These are phyloP conservation scores for Rotaria sp. DNA, from an alignment of 2,888 invertebrate species.

Conservation along the genomic window DNA sequence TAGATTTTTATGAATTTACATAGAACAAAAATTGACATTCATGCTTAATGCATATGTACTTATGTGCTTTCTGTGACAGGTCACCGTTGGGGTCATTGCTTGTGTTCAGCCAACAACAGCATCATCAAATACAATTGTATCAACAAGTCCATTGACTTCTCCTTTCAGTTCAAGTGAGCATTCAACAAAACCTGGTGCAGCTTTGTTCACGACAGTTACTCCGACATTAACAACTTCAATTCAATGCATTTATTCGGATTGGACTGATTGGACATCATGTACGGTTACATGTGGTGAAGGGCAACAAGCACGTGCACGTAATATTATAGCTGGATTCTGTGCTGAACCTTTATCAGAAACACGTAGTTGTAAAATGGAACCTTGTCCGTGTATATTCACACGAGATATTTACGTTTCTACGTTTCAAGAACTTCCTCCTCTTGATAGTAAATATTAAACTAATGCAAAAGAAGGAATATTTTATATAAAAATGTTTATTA, in stretches of 20 bases:
- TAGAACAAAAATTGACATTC: too few species aligned
- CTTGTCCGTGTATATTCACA: not conserved
- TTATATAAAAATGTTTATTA: not conserved
- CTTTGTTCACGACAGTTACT: too few species aligned
- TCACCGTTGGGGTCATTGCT: too few species aligned
- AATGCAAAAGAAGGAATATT: not conserved
- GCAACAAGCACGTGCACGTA: not conserved
- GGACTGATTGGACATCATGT: constrained; percentile 52
- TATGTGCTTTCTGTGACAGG: too few species aligned
- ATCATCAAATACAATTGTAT: too few species aligned
- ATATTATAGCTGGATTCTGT: not conserved
- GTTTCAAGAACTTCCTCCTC: not conserved
- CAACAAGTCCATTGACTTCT: too few species aligned
- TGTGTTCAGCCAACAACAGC: too few species aligned
- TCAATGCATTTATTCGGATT: constrained; percentile 51
- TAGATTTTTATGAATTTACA: too few species aligned
- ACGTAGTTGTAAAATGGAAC: not conserved
- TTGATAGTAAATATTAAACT: not conserved
- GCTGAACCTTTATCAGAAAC: not conserved
- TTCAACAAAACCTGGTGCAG: too few species aligned
- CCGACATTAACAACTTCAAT: too few species aligned
- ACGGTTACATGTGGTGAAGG: constrained; percentile 49
- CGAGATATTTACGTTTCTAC: not conserved
- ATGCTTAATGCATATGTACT: too few species aligned
- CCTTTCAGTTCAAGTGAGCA: too few species aligned